Conservation (phyloP, 1,140 invertebrate species). For the Musca domestica region DNA sequence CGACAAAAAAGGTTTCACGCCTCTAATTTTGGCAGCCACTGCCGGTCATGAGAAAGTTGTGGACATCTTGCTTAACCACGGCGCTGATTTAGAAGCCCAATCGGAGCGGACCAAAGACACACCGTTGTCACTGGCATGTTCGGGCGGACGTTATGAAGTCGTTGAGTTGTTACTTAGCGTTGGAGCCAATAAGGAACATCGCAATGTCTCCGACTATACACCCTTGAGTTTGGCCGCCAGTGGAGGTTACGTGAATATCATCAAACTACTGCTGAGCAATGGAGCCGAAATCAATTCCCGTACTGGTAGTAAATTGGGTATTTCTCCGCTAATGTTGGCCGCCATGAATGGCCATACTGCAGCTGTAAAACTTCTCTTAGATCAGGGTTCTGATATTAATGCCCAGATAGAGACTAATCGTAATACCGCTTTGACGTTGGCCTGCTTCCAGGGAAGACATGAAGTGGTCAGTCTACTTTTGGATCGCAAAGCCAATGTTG, state of each 20-base stretch:
- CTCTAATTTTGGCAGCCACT: constrained; percentile 93
- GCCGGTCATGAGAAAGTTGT: constrained; percentile 95
- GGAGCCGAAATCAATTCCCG: constrained; percentile 98
- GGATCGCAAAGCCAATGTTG: constrained; percentile 96
- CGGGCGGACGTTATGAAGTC: constrained; percentile 94
- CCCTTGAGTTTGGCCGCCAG: constrained; percentile 96
- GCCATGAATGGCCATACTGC: constrained; percentile 99
- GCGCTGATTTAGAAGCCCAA: constrained; percentile 95
- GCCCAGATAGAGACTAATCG: constrained; percentile 99
- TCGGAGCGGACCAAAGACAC: constrained; percentile 99
- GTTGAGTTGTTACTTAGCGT: constrained; percentile 88
- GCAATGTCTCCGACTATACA: constrained; percentile 99
- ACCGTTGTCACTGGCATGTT: constrained; percentile 94
- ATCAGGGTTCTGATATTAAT: constrained; percentile 99
- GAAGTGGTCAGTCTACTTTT: constrained; percentile 96
- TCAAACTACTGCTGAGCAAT: constrained; percentile 85
- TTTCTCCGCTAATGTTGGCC: constrained; percentile 98
- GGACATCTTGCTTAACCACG: constrained; percentile 87
- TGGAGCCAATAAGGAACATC: constrained; percentile 96
- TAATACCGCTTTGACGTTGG: constrained; percentile 97
- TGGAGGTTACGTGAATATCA: constrained; percentile 98
- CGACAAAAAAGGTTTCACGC: constrained; percentile 99
- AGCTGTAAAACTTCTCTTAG: constrained; percentile 85
- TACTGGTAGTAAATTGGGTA: constrained; percentile 94
- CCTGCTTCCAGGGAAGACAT: constrained; percentile 98